phyloP scores from a whole-genome alignment of 2,797 vertebrate genomes.

The Ispidina picta region DNA sequence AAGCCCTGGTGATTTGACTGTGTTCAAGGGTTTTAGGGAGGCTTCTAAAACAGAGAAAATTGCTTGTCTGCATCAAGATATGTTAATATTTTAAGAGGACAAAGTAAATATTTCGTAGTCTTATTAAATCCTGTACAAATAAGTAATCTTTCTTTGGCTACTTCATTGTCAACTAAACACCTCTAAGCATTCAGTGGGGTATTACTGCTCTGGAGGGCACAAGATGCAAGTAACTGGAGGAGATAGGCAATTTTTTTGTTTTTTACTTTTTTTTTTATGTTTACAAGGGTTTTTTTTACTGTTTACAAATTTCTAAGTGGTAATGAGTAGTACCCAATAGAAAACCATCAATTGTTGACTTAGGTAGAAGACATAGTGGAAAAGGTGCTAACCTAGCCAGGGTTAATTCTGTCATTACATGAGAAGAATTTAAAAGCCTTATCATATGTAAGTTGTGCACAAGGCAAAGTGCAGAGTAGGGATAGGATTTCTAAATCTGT shows the following conservation, averaged over 20 bases:
- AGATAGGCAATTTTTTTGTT: background rate
- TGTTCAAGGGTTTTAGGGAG: background rate
- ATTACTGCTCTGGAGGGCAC: background rate
- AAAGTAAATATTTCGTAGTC: background rate
- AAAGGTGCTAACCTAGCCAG: background rate
- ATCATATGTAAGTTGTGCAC: background rate
- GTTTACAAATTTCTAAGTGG: background rate
- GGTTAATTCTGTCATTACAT: background rate
- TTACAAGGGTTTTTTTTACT: background rate
- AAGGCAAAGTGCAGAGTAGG: background rate
- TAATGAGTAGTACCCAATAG: background rate
- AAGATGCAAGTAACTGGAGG: background rate
- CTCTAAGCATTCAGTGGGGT: background rate
- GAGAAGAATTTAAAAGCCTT: background rate
- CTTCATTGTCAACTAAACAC: conserved; percentile 1
- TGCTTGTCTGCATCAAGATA: background rate
- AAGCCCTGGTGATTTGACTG: background rate
- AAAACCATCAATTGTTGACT: background rate
- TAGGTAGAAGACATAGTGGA: background rate
- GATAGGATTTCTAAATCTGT: background rate
- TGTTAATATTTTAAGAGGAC: background rate
- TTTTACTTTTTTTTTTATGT: too few relatives aligned
- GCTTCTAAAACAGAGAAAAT: background rate
- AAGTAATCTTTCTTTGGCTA: conserved; percentile 12
- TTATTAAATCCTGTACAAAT: conserved; percentile 10